A percentile compares a stretch with the other conserved stretches of the same genome.
Evolutionary conservation across 2,888 invertebrate species (phyloP).

Genomic region (Aphidoletes aphidimyza): DNA sequence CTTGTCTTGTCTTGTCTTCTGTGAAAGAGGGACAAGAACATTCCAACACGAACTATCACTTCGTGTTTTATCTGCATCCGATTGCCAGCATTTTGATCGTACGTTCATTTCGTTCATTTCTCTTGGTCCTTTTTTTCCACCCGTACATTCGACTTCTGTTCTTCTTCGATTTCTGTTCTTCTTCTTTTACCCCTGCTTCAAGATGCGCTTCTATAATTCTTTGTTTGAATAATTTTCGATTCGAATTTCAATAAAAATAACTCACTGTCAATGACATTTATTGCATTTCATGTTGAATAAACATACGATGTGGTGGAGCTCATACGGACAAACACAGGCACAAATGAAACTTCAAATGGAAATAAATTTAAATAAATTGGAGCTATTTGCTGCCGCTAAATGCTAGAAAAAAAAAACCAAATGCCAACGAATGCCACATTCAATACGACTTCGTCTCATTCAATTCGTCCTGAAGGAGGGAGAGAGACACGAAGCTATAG

Average conservation of each 20-base stretch:
- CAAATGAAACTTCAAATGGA: background rate
- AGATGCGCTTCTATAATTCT: background rate
- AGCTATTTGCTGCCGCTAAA: constrained; percentile 6
- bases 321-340: background rate
- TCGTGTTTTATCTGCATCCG: background rate
- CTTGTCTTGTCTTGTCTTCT: background rate
- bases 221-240: constrained; percentile 32
- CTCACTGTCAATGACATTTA: constrained; percentile 49
- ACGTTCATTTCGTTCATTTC: background rate
- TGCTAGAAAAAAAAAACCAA: background rate
- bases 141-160: background rate
- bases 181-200: background rate
- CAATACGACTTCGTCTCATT: no score
- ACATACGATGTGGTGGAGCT: background rate
- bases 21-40: background rate
- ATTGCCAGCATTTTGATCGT: background rate
- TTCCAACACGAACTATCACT: constrained; percentile 37
- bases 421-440: background rate
- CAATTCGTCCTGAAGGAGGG: no score
- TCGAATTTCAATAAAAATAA: constrained; percentile 51
- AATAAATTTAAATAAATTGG: constrained; percentile 44
- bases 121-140: background rate
- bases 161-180: background rate
- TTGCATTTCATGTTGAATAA: constrained; percentile 36
- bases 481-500: no score